Evolutionary conservation across 2,888 invertebrate genomes (phyloP).

Genomic region (Aphodius sticticus): DNA sequence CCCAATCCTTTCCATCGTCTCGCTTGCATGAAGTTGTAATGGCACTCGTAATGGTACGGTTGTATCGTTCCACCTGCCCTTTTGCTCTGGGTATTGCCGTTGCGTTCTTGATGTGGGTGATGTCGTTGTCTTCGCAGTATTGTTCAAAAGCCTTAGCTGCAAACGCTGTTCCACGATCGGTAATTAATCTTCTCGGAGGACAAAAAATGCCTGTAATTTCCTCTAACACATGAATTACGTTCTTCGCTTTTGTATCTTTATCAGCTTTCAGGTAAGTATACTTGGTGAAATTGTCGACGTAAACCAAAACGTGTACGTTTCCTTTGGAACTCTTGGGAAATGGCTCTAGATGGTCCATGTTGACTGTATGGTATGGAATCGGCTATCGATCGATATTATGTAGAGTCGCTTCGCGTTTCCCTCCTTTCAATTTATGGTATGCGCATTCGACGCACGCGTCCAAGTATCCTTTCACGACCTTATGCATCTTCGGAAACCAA

Average conservation of each 20-base stretch:
- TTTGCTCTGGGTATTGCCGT: constrained; percentile 36
- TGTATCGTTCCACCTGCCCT: constrained; percentile 35
- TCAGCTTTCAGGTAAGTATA: constrained; percentile 20
- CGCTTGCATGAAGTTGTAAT: constrained; percentile 21
- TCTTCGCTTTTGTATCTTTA: constrained; percentile 20
- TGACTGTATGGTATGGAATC: constrained; percentile 55
- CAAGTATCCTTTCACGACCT: constrained; percentile 47
- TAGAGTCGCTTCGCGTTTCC: constrained; percentile 43
- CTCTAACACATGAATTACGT: constrained; percentile 17
- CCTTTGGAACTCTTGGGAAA: constrained; percentile 50
- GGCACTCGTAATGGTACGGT: constrained; percentile 27
- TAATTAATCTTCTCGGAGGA: constrained; percentile 33
- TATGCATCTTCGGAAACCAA: constrained; percentile 50
- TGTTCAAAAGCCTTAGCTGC: constrained; percentile 29
- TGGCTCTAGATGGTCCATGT: constrained; percentile 56
- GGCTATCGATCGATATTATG: constrained; percentile 52
- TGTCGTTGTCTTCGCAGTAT: constrained; percentile 30
- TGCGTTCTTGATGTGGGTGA: constrained; percentile 36
- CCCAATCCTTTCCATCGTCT: constrained; percentile 25
- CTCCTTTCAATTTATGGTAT: constrained; percentile 46
- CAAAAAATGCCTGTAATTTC: constrained; percentile 33
- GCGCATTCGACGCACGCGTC: constrained; percentile 47
- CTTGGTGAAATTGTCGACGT: constrained; percentile 51
- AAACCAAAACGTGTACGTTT: constrained; percentile 50
- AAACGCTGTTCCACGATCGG: constrained; percentile 35